phyloP scores from a whole-genome alignment of 1,140 invertebrate genomes.

The Hydropsyche tenuis region DNA sequence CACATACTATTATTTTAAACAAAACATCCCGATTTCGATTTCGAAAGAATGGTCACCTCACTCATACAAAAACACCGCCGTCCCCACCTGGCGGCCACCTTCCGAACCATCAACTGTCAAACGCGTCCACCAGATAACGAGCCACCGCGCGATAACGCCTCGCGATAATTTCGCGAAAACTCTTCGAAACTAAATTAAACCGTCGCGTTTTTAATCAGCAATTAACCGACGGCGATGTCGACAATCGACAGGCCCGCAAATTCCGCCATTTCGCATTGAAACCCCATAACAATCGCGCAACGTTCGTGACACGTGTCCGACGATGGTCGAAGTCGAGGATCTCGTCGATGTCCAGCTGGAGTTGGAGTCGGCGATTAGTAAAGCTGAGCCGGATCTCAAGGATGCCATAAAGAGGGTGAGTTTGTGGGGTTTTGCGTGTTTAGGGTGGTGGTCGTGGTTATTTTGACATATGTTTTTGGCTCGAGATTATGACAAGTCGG shows the following conservation, averaged over 20 bases:
- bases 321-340: constrained; percentile 39
- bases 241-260: too few species aligned
- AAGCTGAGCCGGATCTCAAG: constrained; percentile 45
- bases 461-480: neutral
- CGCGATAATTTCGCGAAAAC: neutral
- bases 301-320: constrained; percentile 8
- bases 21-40: too few species aligned
- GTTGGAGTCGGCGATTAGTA: constrained; percentile 39
- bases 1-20: too few species aligned
- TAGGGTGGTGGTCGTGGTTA: neutral
- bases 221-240: neutral
- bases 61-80: too few species aligned
- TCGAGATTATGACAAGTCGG: neutral
- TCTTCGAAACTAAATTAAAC: neutral
- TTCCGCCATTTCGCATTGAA: too few species aligned
- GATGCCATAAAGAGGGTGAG: constrained; percentile 47
- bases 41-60: too few species aligned
- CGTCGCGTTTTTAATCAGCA: neutral
- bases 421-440: neutral
- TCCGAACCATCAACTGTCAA: too few species aligned
- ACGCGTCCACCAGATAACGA: too few species aligned
- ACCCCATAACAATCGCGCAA: too few species aligned
- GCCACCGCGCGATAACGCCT: neutral
- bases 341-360: constrained; percentile 44
- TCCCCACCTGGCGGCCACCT: too few species aligned